Evolutionary conservation across 2,888 invertebrate genomes (phyloP).

Genomic region (Megamerina dolium): DNA sequence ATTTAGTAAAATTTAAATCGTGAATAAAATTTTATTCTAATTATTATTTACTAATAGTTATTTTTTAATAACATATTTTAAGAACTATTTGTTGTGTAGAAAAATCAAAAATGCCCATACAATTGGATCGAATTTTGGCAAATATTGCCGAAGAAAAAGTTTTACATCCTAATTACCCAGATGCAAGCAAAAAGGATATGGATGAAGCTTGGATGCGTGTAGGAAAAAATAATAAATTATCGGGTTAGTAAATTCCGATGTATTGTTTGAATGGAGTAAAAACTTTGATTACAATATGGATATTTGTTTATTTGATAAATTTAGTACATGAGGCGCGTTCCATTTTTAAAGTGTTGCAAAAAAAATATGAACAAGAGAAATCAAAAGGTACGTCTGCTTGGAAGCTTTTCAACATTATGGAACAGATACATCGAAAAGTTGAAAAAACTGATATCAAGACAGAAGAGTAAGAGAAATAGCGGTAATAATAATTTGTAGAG

Average conservation of each 20-base stretch:
- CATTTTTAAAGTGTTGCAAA: slow-evolving; percentile 45
- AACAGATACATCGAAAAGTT: slow-evolving; percentile 36
- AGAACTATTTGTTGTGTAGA: too few species aligned
- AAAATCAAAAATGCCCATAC: slow-evolving; percentile 46
- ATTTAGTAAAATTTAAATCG: too few species aligned
- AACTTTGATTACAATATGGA: too few species aligned
- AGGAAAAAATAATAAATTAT: slow-evolving; percentile 43
- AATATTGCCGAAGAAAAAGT: slow-evolving; percentile 43
- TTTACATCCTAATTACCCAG: slow-evolving; percentile 38
- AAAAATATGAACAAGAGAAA: slow-evolving; percentile 46
- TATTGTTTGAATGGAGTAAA: too few species aligned
- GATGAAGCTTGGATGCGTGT: slow-evolving; percentile 46
- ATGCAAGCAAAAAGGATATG: slow-evolving; percentile 36
- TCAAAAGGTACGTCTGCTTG: slow-evolving; percentile 39
- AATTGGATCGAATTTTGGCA: slow-evolving; percentile 43
- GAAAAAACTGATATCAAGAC: slow-evolving; percentile 24
- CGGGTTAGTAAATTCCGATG: slow-evolving; percentile 24
- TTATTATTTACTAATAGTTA: too few species aligned
- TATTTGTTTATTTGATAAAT: too few species aligned
- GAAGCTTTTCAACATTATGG: slow-evolving; percentile 43
- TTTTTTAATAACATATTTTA: too few species aligned
- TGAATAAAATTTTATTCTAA: too few species aligned
- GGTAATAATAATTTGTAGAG: neutral
- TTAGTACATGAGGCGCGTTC: slow-evolving; percentile 44
- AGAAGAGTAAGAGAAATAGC: slow-evolving; percentile 34